Evolutionary conservation across 2,113 vertebrate genomes (phyloP).

Genomic region (Taurulus bubalis): DNA sequence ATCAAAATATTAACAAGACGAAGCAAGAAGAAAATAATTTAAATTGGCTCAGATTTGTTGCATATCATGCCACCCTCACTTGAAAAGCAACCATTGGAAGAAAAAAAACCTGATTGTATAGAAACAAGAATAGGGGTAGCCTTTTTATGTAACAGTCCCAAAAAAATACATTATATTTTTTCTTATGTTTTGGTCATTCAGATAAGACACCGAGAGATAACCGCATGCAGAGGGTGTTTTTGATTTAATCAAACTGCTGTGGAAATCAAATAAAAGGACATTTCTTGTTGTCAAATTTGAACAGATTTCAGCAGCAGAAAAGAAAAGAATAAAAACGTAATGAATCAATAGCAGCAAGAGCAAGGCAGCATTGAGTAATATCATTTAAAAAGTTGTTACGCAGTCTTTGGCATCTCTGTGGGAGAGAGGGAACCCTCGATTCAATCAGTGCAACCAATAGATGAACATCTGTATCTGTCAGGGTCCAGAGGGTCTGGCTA

Average conservation of each 20-base stretch:
- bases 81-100: neutral
- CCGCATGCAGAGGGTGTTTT: neutral
- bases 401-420: conserved; percentile 20
- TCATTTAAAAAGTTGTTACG: conserved; percentile 23
- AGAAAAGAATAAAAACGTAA: neutral
- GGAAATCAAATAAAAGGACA: neutral
- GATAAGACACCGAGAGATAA: neutral
- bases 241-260: neutral
- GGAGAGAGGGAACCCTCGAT: conserved; percentile 37
- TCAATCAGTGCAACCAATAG: conserved; percentile 54
- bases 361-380: conserved; percentile 25
- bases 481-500: conserved; percentile 28
- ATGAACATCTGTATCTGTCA: conserved; percentile 69
- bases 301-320: conserved; percentile 8
- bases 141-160: neutral
- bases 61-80: neutral
- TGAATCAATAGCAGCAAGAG: conserved; percentile 23
- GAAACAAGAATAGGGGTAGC: neutral
- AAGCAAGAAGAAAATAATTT: neutral
- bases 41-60: neutral
- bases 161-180: neutral
- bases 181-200: neutral
- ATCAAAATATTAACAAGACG: conserved; percentile 7
- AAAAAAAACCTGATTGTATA: neutral
- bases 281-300: neutral